Base-by-base conservation (phyloP, 2,888 invertebrate species). In the Thymelicus acteon region DNA sequence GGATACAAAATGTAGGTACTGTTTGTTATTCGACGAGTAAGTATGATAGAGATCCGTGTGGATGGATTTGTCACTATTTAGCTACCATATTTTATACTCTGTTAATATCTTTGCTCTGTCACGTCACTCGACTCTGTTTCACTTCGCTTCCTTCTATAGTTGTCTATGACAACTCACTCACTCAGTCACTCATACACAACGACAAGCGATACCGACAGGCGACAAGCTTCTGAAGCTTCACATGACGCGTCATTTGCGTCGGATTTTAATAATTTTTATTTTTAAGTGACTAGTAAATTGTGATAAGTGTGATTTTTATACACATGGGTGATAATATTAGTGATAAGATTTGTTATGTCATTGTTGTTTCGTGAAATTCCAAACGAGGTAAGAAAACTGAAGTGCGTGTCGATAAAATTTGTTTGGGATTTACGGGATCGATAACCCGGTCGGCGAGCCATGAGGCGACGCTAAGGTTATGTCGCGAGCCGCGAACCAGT, bases 381-480 rank as follows among this genome's bases (percentile, higher is more conserved):
- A 82, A 87, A 88, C 90, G 93, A 93, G 93, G 93, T 93, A 91
- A 92, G 92, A 77, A 80, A 78, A 78, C 76, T 78, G 74, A 74
- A 77, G 78, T 82, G 80, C 83, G 80, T 79, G 79, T 80, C 79
- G 80, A 82, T 80, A 82, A 83, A 87, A 84, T 87, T 91, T 93
- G 93, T 93, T 93, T 93, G 90, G 91, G 86, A 90, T 89, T 86
- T 85, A 84, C 85, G 91, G 90, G 93, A 93, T 93, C 93, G 93
- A 93, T 93, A 93, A 92, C 93, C 90, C 80, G 80, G 91, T 88
- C 88, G 92, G 85, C 89, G 88, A 88, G 88, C 93, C 93, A 94
- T 93, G 93, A 93, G 93, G 93, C 89, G 87, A 85, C 87, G 88
- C 90, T 88, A 86, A 94, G 94, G 93, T 94, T 94, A 94, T 94